These are phyloP conservation scores for Cephus cinctus DNA, from an alignment of 1,140 invertebrate genomes.

Conservation along the genomic window DNA sequence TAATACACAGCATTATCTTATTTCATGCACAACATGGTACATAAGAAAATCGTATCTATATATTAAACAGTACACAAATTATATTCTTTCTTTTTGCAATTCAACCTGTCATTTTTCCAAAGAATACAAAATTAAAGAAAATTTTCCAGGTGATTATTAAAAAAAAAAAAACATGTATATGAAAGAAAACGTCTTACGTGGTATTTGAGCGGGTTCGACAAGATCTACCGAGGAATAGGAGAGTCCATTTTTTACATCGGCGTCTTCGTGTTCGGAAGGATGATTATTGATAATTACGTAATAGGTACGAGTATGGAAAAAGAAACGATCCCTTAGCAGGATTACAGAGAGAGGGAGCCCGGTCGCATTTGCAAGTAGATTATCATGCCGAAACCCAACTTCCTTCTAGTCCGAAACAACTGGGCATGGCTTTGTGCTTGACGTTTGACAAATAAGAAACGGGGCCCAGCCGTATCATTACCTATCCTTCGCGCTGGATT, in stretches of 20 bases:
- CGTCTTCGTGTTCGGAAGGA: not conserved
- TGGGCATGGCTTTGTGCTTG: conserved; percentile 40
- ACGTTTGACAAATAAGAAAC: conserved; percentile 59
- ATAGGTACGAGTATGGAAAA: not conserved
- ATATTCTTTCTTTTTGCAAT: too few species aligned
- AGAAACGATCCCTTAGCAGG: not conserved
- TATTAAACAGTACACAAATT: too few species aligned
- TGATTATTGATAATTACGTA: conserved; percentile 13
- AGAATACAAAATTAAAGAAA: too few species aligned
- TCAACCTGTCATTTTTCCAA: too few species aligned
- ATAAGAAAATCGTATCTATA: too few species aligned
- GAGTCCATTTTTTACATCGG: not conserved
- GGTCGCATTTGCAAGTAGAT: conserved; percentile 36
- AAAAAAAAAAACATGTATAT: too few species aligned
- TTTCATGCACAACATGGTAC: too few species aligned
- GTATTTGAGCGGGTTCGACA: too few species aligned
- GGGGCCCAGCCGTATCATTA: conserved; percentile 55
- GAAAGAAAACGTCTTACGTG: too few species aligned
- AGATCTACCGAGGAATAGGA: too few species aligned
- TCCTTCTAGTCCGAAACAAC: conserved; percentile 35
- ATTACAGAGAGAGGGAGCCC: conserved; percentile 3
- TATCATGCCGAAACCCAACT: conserved; percentile 35
- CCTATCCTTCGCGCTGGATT: conserved; percentile 50
- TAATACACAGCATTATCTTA: too few species aligned
- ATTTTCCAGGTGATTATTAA: too few species aligned